Base-by-base conservation (phyloP, 2,797 vertebrate species). In the Acanthopagrus latus region DNA sequence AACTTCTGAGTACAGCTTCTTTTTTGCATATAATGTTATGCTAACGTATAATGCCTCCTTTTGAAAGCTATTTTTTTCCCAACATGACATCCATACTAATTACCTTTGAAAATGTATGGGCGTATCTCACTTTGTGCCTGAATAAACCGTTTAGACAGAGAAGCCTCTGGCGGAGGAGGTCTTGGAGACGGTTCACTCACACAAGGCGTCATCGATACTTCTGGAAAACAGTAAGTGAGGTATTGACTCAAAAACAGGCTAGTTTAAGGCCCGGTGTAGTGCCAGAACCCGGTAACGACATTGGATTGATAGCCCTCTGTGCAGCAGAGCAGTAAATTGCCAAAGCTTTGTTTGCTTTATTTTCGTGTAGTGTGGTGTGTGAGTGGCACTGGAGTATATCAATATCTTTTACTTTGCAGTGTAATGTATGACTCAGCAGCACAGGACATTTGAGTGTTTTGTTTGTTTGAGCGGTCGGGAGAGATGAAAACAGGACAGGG, bases 311-410 rank as follows among this genome's bases (percentile, higher is more conserved):
- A 55, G 60, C 16, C 0, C 43, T 73, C 27, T 41, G 21, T 50
- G 70, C 80, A 68, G 27, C 7, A 5, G 57, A 48, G 78, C 76
- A 57, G 29, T 71, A 74, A 84, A 86, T 83, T 71, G 29, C 64
- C 50, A 43, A 63, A 76, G 48, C 70, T 70, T 60, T 80, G 17
- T 66, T 76, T 1, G 27, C 33, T 50, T 27, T 60, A 27, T 72
- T 77, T 87, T 64, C 18, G 71, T 73, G 76, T 21, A 16, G 2
- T 20, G 50, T 1, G 2, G 48, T 12, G 52, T 27, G 41, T 48
- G 27, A 52, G 6, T 55, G 9, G 21, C 58, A 16, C 14, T 27
- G 23, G 25, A 46, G 11, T 41, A 25, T 60, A 62, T 75, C 21
- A 46, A 11, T 64, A 38, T 48, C 1, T 69, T 80, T 63, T 27